A percentile compares a stretch with the other conserved stretches of the same genome.
These are phyloP conservation scores for Mycetomoellerius zeteki DNA, from an alignment of 1,140 invertebrate genomes.

Conservation along the genomic window DNA sequence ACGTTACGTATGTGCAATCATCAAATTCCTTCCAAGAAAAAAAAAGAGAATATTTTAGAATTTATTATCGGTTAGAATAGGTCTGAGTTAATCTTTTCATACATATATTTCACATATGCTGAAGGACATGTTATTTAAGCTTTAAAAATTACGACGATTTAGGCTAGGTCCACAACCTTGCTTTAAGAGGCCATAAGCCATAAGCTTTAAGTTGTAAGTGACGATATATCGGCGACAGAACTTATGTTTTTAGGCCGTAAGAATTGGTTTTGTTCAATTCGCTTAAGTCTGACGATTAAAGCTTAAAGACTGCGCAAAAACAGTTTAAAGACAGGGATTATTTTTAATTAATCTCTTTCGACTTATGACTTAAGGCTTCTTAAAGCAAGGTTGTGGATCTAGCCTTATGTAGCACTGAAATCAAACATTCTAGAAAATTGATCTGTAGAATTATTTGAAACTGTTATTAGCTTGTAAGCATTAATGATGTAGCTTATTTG, in stretches of 20 bases:
- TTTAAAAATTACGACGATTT: neutral
- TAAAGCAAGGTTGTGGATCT: too few species aligned
- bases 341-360: too few species aligned
- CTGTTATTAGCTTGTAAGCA: neutral
- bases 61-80: neutral
- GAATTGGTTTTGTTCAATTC: too few species aligned
- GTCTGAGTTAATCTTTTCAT: neutral
- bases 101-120: neutral
- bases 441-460: neutral
- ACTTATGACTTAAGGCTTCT: too few species aligned
- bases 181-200: too few species aligned
- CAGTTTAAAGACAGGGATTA: too few species aligned
- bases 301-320: too few species aligned
- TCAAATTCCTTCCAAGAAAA: constrained; percentile 24
- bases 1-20: constrained; percentile 31
- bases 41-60: neutral
- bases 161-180: too few species aligned
- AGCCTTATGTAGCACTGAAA: neutral
- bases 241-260: too few species aligned
- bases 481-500: neutral
- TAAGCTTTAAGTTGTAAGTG: too few species aligned
- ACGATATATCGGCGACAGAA: too few species aligned
- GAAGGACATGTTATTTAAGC: neutral
- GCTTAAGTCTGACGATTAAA: too few species aligned
- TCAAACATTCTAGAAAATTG: neutral